These are phyloP conservation scores for Caenorhabditis plicata DNA, from an alignment of 2,888 invertebrate species.

Conservation along the genomic window DNA sequence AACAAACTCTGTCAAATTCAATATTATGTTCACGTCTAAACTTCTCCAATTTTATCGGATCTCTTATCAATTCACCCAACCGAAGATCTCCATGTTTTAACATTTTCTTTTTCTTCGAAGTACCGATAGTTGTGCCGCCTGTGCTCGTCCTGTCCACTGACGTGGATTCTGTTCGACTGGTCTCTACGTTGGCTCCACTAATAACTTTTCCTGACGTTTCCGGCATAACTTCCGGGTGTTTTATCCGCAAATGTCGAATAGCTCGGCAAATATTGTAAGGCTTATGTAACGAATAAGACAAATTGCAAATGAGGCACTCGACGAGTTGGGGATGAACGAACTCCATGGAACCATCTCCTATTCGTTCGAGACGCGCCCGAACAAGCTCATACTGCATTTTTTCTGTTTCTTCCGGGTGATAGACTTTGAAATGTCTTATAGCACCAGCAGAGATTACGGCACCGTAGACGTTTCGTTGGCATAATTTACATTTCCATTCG, in stretches of 20 bases:
- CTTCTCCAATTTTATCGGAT: constrained; percentile 38
- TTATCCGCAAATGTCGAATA: constrained; percentile 60
- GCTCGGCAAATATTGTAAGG: constrained; percentile 64
- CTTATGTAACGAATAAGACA: constrained; percentile 61
- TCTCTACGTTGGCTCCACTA: constrained; percentile 11
- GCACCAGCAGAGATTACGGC: constrained; percentile 55
- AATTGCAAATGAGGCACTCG: constrained; percentile 62
- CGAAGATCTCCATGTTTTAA: constrained; percentile 5
- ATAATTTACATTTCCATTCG: constrained; percentile 62
- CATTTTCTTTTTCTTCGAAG: too few species aligned
- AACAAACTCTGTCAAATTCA: neutral
- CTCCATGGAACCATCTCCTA: constrained; percentile 65
- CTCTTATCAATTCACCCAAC: constrained; percentile 36
- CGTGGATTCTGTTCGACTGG: constrained; percentile 3
- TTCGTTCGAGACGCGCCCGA: constrained; percentile 58
- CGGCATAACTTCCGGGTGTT: constrained; percentile 62
- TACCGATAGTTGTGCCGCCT: too few species aligned
- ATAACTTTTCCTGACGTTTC: constrained; percentile 48
- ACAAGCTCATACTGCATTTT: constrained; percentile 59
- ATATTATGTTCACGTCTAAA: constrained; percentile 32
- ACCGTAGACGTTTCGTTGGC: constrained; percentile 38
- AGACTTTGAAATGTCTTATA: constrained; percentile 59
- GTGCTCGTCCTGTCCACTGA: too few species aligned
- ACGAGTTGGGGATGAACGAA: constrained; percentile 58
- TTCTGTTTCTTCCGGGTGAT: constrained; percentile 54